These are phyloP conservation scores for Hirtodrosophila duncani DNA, from an alignment of 2,888 invertebrate species.

Conservation along the genomic window DNA sequence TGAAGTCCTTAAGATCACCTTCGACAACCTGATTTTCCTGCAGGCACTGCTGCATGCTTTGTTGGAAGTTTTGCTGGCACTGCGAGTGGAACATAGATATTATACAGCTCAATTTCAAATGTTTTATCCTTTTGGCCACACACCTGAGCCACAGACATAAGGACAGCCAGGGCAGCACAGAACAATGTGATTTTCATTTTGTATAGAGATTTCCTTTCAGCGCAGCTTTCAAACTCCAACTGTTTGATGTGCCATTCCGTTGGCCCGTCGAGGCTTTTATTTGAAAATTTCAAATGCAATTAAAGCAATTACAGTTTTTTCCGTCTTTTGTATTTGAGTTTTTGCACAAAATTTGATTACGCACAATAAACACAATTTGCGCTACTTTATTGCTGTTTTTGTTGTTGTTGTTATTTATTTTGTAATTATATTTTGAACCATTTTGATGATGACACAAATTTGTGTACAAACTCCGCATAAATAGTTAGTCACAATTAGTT, in stretches of 20 bases:
- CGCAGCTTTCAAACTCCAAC: constrained; percentile 9
- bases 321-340: constrained; percentile 14
- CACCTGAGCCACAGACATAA: constrained; percentile 55
- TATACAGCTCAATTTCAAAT: too few relatives aligned
- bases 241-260: constrained; percentile 6
- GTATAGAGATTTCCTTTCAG: background rate
- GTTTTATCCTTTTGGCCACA: background rate
- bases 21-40: constrained; percentile 46
- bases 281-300: constrained; percentile 40
- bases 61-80: constrained; percentile 46
- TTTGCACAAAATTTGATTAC: constrained; percentile 53
- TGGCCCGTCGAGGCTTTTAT: constrained; percentile 39
- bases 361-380: constrained; percentile 54
- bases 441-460: constrained; percentile 16
- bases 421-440: constrained; percentile 50
- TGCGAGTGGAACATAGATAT: constrained; percentile 8
- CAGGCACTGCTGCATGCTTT: constrained; percentile 60
- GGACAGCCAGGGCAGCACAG: constrained; percentile 29
- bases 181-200: constrained; percentile 49
- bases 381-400: constrained; percentile 27
- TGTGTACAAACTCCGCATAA: too few relatives aligned
- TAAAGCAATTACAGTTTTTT: constrained; percentile 56
- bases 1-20: constrained; percentile 51
- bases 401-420: background rate
- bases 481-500: constrained; percentile 51